Percentiles rank a stretch among this genome's conserved stretches.
These are phyloP conservation scores for Tenualosa thibaudeaui DNA, from an alignment of 2,797 vertebrate genomes.

Conservation along the genomic window DNA sequence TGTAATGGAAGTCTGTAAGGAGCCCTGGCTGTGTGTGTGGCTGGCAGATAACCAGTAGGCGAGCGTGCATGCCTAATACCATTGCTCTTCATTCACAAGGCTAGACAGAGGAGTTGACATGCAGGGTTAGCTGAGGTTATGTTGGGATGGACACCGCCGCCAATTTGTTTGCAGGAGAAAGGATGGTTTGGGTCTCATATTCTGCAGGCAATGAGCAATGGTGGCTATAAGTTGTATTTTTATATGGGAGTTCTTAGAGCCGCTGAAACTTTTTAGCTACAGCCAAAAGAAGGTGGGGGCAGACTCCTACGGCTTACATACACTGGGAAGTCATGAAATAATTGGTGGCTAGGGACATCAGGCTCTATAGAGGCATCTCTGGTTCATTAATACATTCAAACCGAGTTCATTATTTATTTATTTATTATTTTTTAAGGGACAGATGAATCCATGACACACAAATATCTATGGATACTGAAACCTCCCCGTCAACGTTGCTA, in stretches of 20 bases:
- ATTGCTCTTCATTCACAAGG: constrained; percentile 26
- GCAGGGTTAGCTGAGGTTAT: neutral
- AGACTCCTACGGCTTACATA: neutral
- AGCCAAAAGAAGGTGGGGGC: neutral
- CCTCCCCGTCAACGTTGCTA: neutral
- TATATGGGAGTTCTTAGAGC: neutral
- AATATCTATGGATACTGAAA: neutral
- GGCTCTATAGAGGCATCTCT: neutral
- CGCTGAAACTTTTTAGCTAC: neutral
- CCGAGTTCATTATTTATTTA: neutral
- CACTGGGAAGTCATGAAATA: neutral
- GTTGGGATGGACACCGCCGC: neutral
- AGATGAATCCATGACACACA: neutral
- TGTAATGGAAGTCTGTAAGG: constrained; percentile 52
- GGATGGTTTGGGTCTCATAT: neutral
- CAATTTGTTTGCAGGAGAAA: neutral
- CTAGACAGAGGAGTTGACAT: neutral
- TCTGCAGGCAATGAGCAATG: neutral
- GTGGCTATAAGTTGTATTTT: neutral
- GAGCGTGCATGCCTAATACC: constrained; percentile 57
- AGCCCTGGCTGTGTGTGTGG: constrained; percentile 48
- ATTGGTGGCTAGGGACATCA: neutral
- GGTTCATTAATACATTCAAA: neutral
- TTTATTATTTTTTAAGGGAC: neutral
- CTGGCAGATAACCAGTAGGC: constrained; percentile 56